Base-by-base conservation (phyloP, 2,113 vertebrate genomes). In the Junco hyemalis region DNA sequence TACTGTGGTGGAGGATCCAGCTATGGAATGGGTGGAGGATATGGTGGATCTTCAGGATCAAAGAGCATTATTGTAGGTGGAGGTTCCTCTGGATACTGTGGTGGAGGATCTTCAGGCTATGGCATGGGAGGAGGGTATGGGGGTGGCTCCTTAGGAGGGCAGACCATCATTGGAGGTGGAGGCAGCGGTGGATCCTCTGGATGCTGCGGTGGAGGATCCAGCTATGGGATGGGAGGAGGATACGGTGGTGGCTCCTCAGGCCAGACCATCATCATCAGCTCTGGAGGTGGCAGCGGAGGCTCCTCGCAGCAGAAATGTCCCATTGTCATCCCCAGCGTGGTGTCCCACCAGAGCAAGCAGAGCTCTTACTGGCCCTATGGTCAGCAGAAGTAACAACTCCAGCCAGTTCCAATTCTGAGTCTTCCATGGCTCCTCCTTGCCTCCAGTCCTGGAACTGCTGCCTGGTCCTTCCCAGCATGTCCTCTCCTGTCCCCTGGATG, bases 401-500 rank as follows among this genome's bases (percentile, higher is more conserved):
- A 1, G 2, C 12, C 4, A 4, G 9, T 15, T 51, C 7, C 1
- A 0, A 6, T 0, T 5, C 19, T 29, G 50, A 73, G 11, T 2
- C 12, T 56, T 12, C 61, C 14, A 2, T 2, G 23, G 66, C 65
- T 24, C 29, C 11, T 24, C 14, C 19, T 4, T 6, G 8, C 15
- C 17, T 51, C 26, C 56, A 48, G 14, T 11, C 35, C 45, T 13
- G 28, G 4, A 12, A 45, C 23, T 40, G 26, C 29, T 8, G 5
- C 23, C 31, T 36, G 6, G 5, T 63, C 74, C 70, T 38, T 40
- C 63, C 28, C 61, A 45, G 9, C 0, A 0, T 18, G 25, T 65
- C 23, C 10, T n/a, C 35, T 88, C 28, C 59, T 36, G 22, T 13
- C 53, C 64, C 53, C 57, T 63, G 72, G 25, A 45, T 8, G 36